Conservation (phyloP, 2,888 invertebrate species). For the Chromoteleia sp. region DNA sequence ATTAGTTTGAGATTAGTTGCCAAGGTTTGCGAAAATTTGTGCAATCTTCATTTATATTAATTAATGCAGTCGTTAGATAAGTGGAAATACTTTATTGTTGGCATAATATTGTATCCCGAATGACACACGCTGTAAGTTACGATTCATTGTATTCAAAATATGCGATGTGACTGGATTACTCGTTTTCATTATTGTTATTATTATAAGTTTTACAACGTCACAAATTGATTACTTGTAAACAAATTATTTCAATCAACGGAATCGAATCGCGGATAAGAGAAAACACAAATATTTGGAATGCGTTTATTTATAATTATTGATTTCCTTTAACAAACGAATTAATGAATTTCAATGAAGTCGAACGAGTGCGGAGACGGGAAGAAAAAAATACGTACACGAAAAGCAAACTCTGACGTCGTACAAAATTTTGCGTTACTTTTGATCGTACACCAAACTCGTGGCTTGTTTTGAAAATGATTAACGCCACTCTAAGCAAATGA, state of each 20-base stretch:
- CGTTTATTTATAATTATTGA: too few relatives aligned
- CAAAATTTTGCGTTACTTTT: too few relatives aligned
- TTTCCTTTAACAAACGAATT: too few relatives aligned
- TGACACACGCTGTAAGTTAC: conserved; percentile 43
- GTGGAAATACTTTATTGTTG: conserved; percentile 25
- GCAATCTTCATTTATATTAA: conserved; percentile 12
- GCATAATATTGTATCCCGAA: conserved; percentile 15
- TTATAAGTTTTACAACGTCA: conserved; percentile 8
- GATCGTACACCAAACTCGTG: background rate
- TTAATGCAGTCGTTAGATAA: conserved; percentile 7
- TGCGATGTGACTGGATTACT: conserved; percentile 21
- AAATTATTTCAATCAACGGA: too few relatives aligned
- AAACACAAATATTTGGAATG: too few relatives aligned
- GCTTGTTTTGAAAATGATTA: background rate
- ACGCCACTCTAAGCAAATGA: conserved; percentile 25
- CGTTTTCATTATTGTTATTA: conserved; percentile 21
- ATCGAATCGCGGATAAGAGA: too few relatives aligned
- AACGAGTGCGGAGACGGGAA: too few relatives aligned
- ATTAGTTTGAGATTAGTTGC: too few relatives aligned
- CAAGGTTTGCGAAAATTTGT: too few relatives aligned
- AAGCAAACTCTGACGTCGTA: background rate
- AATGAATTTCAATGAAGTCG: too few relatives aligned
- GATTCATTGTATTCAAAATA: conserved; percentile 50
- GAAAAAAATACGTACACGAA: too few relatives aligned
- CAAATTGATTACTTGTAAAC: background rate